phyloP scores from a whole-genome alignment of 2,797 vertebrate species.

The Vireo griseus region DNA sequence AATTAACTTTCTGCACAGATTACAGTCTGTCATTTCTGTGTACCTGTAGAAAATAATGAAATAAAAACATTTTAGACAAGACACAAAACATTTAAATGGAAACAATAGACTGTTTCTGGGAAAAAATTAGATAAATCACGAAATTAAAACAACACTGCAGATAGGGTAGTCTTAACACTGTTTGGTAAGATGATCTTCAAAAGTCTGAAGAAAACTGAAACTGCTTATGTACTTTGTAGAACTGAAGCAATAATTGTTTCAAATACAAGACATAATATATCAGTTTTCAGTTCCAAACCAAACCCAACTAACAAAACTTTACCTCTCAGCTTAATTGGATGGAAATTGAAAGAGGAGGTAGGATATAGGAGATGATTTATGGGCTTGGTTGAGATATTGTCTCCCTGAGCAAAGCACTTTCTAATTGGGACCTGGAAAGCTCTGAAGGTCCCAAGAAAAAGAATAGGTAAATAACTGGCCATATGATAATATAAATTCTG shows the following conservation, averaged over 20 bases:
- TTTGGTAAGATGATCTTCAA: neutral
- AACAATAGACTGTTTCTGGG: neutral
- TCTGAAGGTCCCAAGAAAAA: neutral
- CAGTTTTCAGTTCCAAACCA: neutral
- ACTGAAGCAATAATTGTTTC: neutral
- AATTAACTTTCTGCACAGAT: neutral
- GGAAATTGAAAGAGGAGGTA: neutral
- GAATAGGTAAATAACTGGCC: neutral
- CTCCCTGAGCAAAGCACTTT: neutral
- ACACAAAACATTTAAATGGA: neutral
- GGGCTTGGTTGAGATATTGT: neutral
- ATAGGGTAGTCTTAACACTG: neutral
- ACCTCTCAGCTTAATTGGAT: neutral
- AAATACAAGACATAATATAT: neutral
- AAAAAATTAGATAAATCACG: neutral
- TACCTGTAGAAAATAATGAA: neutral
- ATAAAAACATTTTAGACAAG: neutral
- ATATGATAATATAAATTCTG: neutral
- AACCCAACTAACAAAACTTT: neutral
- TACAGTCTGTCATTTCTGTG: neutral
- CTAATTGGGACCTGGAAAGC: neutral
- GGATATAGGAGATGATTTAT: neutral
- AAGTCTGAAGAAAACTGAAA: neutral
- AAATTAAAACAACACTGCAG: neutral
- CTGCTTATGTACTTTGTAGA: neutral